Evolutionary conservation across 2,113 vertebrate genomes (phyloP).

Genomic region (Scophthalmus maximus): DNA sequence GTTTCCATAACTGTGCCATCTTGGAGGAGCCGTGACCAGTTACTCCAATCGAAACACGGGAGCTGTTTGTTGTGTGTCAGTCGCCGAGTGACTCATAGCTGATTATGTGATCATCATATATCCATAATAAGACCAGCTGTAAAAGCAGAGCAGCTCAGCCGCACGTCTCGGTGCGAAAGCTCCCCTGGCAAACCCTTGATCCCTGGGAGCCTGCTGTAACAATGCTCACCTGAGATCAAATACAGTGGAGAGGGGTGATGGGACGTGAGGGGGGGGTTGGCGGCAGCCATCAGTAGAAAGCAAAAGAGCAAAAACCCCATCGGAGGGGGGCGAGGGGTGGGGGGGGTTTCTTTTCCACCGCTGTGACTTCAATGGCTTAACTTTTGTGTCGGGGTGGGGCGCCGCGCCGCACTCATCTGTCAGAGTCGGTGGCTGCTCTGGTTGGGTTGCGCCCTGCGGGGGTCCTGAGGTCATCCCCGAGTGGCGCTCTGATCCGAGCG

Average conservation of each 20-base stretch:
- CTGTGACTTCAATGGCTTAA: conserved; percentile 73
- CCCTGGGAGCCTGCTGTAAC: conserved; percentile 36
- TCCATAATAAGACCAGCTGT: conserved; percentile 31
- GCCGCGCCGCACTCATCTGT: conserved; percentile 70
- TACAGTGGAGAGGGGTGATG: conserved; percentile 7
- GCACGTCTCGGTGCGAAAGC: conserved; percentile 29
- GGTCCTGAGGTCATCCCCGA: conserved; percentile 78
- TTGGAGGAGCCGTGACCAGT: neutral
- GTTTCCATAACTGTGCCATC: neutral
- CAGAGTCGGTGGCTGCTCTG: conserved; percentile 72
- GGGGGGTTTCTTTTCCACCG: conserved; percentile 32
- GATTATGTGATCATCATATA: conserved; percentile 22
- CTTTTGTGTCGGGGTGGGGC: conserved; percentile 70
- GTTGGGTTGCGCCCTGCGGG: conserved; percentile 81
- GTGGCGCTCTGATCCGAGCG: conserved; percentile 74
- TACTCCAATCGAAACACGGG: too few relatives aligned
- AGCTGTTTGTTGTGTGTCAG: conserved; percentile 37
- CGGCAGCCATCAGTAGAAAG: conserved; percentile 32
- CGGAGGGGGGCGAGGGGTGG: conserved; percentile 32
- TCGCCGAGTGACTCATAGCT: conserved; percentile 28
- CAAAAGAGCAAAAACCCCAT: conserved; percentile 61
- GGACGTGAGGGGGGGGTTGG: neutral
- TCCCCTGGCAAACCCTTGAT: conserved; percentile 26
- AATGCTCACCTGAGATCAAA: conserved; percentile 73
- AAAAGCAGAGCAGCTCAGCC: conserved; percentile 26